Conservation (phyloP, 2,113 vertebrate genomes). For the Lamprotornis superbus region DNA sequence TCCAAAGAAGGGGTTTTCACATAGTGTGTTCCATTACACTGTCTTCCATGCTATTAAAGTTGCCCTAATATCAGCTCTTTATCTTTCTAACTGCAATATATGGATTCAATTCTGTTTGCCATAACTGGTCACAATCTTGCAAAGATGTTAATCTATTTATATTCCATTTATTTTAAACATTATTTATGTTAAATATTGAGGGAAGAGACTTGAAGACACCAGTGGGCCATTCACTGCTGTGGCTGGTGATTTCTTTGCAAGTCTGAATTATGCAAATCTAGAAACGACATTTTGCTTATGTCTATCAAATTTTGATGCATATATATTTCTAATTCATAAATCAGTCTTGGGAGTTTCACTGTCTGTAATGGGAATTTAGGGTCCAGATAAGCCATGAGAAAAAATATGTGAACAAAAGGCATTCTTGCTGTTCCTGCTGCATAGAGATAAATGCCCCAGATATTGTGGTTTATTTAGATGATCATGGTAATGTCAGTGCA, state of each 20-base stretch:
- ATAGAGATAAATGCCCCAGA: background rate
- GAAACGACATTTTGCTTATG: background rate
- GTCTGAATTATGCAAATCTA: background rate
- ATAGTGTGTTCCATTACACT: rapidly evolving
- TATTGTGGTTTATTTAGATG: background rate
- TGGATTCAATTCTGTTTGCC: background rate
- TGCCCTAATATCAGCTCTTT: background rate
- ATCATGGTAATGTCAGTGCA: background rate
- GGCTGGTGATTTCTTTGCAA: background rate
- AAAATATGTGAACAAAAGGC: background rate
- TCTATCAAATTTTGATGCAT: background rate
- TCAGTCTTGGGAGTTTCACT: background rate
- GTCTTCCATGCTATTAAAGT: background rate
- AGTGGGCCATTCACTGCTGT: background rate
- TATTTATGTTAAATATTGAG: background rate
- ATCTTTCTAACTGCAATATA: background rate
- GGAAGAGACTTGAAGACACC: background rate
- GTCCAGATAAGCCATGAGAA: background rate
- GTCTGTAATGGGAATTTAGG: background rate
- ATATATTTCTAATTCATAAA: background rate
- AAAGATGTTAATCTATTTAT: background rate
- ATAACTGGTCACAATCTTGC: background rate
- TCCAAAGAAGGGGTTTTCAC: background rate
- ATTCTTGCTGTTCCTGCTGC: background rate
- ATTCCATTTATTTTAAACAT: background rate